phyloP scores from a whole-genome alignment of 2,888 invertebrate species.

The Gryllus longicercus region DNA sequence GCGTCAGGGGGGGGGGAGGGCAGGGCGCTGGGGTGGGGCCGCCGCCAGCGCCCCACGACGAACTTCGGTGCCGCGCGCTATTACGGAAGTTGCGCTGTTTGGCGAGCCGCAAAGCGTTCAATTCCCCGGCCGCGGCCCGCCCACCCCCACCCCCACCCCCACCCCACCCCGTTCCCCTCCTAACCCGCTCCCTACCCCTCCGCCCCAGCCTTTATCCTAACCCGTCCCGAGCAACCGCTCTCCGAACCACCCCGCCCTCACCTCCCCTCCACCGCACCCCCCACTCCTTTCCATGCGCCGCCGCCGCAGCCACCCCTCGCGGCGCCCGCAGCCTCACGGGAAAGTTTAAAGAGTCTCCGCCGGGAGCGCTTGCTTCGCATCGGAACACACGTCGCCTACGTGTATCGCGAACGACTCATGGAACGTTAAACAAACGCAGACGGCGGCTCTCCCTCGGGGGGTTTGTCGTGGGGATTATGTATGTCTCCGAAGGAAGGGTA shows the following conservation, averaged over 20 bases:
- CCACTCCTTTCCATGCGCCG: background rate
- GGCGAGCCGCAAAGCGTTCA: conserved; percentile 2
- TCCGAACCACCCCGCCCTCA: too few species aligned
- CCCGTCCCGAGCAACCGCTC: too few species aligned
- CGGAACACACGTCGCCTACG: background rate
- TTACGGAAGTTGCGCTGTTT: conserved; percentile 17
- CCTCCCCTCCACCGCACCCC: background rate
- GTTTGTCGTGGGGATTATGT: too few species aligned
- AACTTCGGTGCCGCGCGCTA: background rate
- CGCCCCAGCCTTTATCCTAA: too few species aligned
- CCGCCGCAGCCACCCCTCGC: background rate
- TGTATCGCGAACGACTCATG: background rate
- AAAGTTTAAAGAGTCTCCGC: background rate
- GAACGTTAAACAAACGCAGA: background rate
- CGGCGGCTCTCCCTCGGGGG: too few species aligned
- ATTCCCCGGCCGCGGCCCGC: background rate
- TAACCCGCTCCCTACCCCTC: too few species aligned
- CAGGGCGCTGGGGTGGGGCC: too few species aligned
- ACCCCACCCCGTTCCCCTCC: too few species aligned
- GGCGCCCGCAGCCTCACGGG: background rate
- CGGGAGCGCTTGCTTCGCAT: background rate
- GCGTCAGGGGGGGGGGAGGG: too few species aligned
- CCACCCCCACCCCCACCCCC: too few species aligned
- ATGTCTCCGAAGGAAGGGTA: too few species aligned
- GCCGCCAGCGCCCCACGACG: background rate